phyloP scores from a whole-genome alignment of 2,113 vertebrate genomes.

The Mobula hypostoma region DNA sequence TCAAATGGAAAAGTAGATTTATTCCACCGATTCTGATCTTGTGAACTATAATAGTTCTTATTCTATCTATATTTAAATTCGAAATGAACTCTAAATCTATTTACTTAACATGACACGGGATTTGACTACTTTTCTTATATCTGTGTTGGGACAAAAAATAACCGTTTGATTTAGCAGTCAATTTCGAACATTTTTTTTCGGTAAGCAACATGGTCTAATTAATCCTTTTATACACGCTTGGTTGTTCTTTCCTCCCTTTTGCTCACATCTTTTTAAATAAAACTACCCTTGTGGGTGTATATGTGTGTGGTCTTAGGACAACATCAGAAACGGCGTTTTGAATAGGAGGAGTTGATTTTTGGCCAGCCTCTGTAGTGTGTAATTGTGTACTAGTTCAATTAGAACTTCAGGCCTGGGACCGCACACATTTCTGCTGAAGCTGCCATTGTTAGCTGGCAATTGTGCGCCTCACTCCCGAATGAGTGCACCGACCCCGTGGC shows the following conservation, averaged over 20 bases:
- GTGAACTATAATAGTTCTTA: neutral
- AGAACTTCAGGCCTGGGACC: slow-evolving; percentile 55
- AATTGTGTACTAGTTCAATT: slow-evolving; percentile 58
- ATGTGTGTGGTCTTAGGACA: slow-evolving; percentile 65
- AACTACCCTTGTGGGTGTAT: slow-evolving; percentile 32
- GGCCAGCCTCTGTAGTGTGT: slow-evolving; percentile 46
- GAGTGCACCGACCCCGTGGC: slow-evolving; percentile 50
- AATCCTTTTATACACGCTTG: slow-evolving; percentile 24
- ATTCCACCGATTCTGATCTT: neutral
- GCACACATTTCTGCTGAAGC: slow-evolving; percentile 52
- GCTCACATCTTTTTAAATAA: neutral
- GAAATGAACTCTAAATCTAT: neutral
- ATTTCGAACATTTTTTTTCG: slow-evolving; percentile 26
- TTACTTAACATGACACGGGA: neutral
- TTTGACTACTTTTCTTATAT: neutral
- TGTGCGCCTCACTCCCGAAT: slow-evolving; percentile 44
- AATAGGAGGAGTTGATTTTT: slow-evolving; percentile 45
- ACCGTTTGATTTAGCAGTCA: neutral
- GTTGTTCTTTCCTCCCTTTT: neutral
- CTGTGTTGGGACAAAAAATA: neutral
- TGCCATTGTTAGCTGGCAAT: slow-evolving; percentile 41
- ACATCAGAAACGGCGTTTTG: slow-evolving; percentile 47
- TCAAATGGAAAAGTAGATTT: neutral
- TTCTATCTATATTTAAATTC: neutral
- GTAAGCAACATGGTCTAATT: slow-evolving; percentile 27